Base-by-base conservation (phyloP, 2,888 invertebrate species). In the Mycalesis mineus region DNA sequence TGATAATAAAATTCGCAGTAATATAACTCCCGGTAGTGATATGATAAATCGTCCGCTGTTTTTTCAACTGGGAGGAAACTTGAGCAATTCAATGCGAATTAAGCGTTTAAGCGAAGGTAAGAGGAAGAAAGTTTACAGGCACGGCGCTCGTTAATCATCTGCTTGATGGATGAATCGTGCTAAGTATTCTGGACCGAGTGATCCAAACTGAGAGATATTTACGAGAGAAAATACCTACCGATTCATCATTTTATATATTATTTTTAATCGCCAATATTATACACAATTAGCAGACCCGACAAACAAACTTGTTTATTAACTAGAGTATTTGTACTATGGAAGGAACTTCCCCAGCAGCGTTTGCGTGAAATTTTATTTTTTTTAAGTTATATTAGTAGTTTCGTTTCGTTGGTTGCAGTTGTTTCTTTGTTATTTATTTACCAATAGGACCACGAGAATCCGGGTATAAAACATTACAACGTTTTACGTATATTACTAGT, bases 51-150 rank as follows among this genome's bases (percentile, higher is more conserved):
- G 52, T 42, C 14, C 9, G 29, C 13, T 29, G 15, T 47, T 47
- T 41, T 52, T 52, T 42, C 33, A 42, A 42, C 41, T 50, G 49
- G 37, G 44, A 31, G 49, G 29, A 40, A 58, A 54, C 33, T 50
- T 58, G 58, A 15, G 49, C 58, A 54, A 58, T 58, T 54, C 49
- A 47, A 58, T 54, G 58, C 49, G 54, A 58, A 58, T 58, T 54
- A 51, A 51, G 40, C 52, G 40, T 42, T 52, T 33, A 52, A 55
- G 44, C 39, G 48, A 44, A 54, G 58, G 54, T 55, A 53, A 53
- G 54, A 41, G 42, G 42, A 52, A 15, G 41, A 52, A 52, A 52
- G 42, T 52, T 52, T 42, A 11, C 42, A 11, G 42, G n/a, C 28
- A 15, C 31, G 42, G 42, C 14, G 52, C 52, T 52, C 52, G 33